A percentile compares a stretch with the other conserved stretches of the same genome.
Conservation (phyloP, 2,113 vertebrate genomes). For the Kryptolebias marmoratus region DNA sequence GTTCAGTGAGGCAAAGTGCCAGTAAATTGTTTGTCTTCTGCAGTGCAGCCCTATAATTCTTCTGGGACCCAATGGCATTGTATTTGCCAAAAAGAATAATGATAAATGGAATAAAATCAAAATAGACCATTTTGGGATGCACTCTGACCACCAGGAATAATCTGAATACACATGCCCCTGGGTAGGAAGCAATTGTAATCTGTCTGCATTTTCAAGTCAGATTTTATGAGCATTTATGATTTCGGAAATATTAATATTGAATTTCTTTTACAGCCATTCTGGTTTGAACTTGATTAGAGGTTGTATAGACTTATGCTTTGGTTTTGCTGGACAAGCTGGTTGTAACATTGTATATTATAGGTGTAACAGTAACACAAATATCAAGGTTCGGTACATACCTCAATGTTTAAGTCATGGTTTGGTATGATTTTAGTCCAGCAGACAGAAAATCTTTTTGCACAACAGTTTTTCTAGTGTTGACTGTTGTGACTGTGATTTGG, state of each 20-base stretch:
- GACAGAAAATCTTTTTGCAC: too few species aligned
- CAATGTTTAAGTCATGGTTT: too few species aligned
- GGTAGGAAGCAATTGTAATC: conserved; percentile 47
- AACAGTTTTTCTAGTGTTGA: too few species aligned
- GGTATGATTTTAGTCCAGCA: too few species aligned
- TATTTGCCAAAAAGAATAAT: conserved; percentile 88
- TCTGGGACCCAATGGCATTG: conserved; percentile 84
- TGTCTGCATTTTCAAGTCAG: conserved; percentile 28
- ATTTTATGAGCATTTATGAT: conserved; percentile 7
- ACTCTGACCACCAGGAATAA: conserved; percentile 75
- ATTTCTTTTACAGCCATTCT: conserved; percentile 20
- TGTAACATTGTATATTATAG: too few species aligned
- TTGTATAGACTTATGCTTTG: conserved; percentile 5
- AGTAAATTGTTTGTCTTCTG: conserved; percentile 89
- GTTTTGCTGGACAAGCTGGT: conserved; percentile 2
- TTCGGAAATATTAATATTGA: conserved; percentile 24
- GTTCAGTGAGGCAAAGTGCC: conserved; percentile 88
- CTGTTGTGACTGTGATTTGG: too few species aligned
- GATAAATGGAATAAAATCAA: conserved; percentile 85
- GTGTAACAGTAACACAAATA: too few species aligned
- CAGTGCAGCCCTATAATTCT: conserved; percentile 86
- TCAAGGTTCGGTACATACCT: conserved; percentile 45
- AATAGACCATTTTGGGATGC: conserved; percentile 80
- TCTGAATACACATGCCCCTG: conserved; percentile 73
- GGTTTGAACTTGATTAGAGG: conserved; percentile 17